Evolutionary conservation across 2,888 invertebrate genomes (phyloP), one percentile per base, ranked within the genome.

Genomic region (Thalpophila matura): DNA sequence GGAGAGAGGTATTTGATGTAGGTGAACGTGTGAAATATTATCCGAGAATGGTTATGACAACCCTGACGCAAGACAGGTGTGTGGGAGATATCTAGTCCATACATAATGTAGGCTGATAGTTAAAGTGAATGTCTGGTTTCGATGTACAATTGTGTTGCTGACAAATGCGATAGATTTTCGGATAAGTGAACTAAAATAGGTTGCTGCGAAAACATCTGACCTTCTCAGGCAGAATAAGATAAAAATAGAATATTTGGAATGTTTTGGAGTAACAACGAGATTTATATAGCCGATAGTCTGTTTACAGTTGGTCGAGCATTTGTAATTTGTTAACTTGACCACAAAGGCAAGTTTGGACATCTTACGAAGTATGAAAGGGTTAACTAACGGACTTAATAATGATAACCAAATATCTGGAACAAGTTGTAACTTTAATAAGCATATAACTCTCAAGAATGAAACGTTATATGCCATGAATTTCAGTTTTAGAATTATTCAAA

Each of bases 11-110:
- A 69, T 65, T 68, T 83, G 84, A 85, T 67, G 77, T 65, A 82
- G 83, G 85, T 85, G 84, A 80, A 57, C 79, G 60, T 58, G 70
- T 86, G 86, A 86, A 70, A 80, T 83, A 86, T 86, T 82, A 82
- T 74, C 75, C 65, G 37, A 16, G 67, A 76, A 86, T 85, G 82
- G 20, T 65, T 79, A 53, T 80, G 86, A 86, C 86, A 79, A 69
- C 49, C 35, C 33, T 58, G 45, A 27, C 9, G 22, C 53, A 20
- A 53, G 40, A 43, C 62, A 67, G 51, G 54, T 22, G 18, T 27
- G 4, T 35, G 20, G 7, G 18, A 3, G 35, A 37, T 43, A 58
- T 62, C 40, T 47, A 54, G 50, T 54, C 33, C 45, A 43, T 49
- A 20, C 38, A 33, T 64, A 33, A 71, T 61, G 14, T 37, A 40